Evolutionary conservation across 1,140 invertebrate species (phyloP), one percentile per base, ranked within the genome.

Genomic region (Eupristina koningsbergeri): DNA sequence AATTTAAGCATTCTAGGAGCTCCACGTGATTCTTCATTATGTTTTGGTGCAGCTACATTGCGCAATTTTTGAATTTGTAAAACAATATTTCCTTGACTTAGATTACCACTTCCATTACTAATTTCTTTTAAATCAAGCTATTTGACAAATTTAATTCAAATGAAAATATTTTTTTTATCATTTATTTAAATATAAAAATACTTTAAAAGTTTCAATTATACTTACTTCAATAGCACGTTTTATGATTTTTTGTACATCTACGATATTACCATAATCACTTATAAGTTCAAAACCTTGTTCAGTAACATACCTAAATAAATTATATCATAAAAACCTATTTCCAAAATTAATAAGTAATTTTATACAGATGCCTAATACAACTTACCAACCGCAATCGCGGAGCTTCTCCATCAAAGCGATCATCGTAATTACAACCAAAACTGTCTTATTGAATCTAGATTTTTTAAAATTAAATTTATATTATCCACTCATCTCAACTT

Each of bases 1-100:
- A 98, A 87, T 89, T 97, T 97, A 74, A 98, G 92, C 93, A 98
- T 95, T 19, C 96, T 93, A 2, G 97, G 97, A 64, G 96, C 96
- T 77, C 93, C 93, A 86, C 94, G 94, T 26, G 96, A 97, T 86
- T 97, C 96, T 89, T 98, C 97, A 92, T 97, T 97, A 58, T 95
- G 95, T 92, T 98, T 98, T n/a, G 97, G 97, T 31, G 97, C 97
- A 58, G 96, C 94, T 63, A 97, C 94, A 93, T 98, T 98, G 26
- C 96, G 93, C 67, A 98, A 93, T 90, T 97, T 97, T 90, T 96
- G 96, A 87, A 98, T 95, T 94, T 98, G 97, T 34, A 98, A 92
- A 19, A 98, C 95, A 82, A 97, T 93, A 80, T 96, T 94, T 17
- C 95, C 95, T 81, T 95, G 91, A 83, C 95, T 91, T 91, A 93